phyloP scores from a whole-genome alignment of 2,888 invertebrate genomes.

The Carpatolechia fugitivella region DNA sequence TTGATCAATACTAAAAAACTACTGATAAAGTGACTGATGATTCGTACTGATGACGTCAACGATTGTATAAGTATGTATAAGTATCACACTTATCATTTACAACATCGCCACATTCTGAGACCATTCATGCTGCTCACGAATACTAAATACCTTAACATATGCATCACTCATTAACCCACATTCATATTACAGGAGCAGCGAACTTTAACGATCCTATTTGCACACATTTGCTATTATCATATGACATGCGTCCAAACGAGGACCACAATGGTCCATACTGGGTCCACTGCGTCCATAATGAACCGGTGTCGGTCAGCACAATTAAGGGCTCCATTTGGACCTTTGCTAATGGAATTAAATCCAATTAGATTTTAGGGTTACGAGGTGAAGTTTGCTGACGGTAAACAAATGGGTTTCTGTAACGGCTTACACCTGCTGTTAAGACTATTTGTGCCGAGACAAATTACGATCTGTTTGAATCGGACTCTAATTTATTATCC shows the following conservation, averaged over 20 bases:
- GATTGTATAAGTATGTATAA: too few relatives aligned
- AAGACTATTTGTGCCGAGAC: conserved; percentile 52
- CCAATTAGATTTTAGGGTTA: conserved; percentile 78
- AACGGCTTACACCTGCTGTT: conserved; percentile 63
- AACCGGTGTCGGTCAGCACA: conserved; percentile 71
- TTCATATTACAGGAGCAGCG: conserved; percentile 4
- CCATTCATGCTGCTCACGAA: neutral
- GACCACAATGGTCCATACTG: conserved; percentile 34
- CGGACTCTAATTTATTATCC: conserved; percentile 6
- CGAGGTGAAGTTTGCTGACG: conserved; percentile 73
- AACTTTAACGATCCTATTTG: conserved; percentile 29
- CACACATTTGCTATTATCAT: conserved; percentile 44
- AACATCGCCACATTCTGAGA: too few relatives aligned
- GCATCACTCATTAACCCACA: conserved; percentile 10
- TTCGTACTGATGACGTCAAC: too few relatives aligned
- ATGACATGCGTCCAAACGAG: conserved; percentile 39
- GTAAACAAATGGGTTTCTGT: conserved; percentile 72
- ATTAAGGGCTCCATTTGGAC: conserved; percentile 74
- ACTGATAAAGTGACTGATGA: too few relatives aligned
- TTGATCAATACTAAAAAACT: too few relatives aligned
- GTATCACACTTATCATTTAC: too few relatives aligned
- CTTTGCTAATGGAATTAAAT: conserved; percentile 78
- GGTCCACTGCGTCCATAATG: conserved; percentile 40
- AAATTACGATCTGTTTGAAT: conserved; percentile 48
- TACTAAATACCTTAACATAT: conserved; percentile 5